Percentiles rank a stretch among this genome's conserved stretches.
These are phyloP conservation scores for Hirtodrosophila confusa DNA, from an alignment of 2,888 invertebrate species.

Conservation along the genomic window DNA sequence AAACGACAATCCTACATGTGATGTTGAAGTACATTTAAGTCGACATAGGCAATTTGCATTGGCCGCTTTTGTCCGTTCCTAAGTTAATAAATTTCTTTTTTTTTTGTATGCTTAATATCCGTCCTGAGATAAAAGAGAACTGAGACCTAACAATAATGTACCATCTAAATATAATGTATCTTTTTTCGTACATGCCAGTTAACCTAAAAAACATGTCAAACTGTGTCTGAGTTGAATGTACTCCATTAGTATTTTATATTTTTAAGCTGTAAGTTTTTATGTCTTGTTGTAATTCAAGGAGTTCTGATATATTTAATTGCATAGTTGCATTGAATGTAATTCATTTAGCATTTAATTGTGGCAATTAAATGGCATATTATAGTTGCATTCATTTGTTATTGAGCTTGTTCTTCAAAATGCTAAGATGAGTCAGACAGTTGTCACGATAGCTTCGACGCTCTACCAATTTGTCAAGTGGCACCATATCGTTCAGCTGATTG, in stretches of 20 bases:
- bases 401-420: conserved; percentile 91
- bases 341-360: not conserved
- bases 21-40: conserved; percentile 10
- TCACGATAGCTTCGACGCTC: conserved; percentile 93
- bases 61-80: not conserved
- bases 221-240: not conserved
- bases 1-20: conserved; percentile 22
- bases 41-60: not conserved
- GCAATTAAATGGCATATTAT: no score
- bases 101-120: not conserved
- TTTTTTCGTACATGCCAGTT: no score
- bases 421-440: conserved; percentile 91
- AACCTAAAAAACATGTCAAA: no score
- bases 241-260: not conserved
- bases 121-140: not conserved
- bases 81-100: conserved; percentile 2
- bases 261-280: not conserved
- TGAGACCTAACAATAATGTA: not conserved
- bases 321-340: conserved; percentile 4
- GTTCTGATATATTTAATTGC: not conserved
- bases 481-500: conserved; percentile 89
- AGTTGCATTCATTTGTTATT: conserved; percentile 73
- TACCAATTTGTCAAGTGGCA: conserved; percentile 90
- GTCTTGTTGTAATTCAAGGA: conserved; percentile 1
- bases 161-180: no score